Evolutionary conservation across 2,888 invertebrate species (phyloP), one percentile per base, ranked within the genome.

Genomic region (Merodon equestris): DNA sequence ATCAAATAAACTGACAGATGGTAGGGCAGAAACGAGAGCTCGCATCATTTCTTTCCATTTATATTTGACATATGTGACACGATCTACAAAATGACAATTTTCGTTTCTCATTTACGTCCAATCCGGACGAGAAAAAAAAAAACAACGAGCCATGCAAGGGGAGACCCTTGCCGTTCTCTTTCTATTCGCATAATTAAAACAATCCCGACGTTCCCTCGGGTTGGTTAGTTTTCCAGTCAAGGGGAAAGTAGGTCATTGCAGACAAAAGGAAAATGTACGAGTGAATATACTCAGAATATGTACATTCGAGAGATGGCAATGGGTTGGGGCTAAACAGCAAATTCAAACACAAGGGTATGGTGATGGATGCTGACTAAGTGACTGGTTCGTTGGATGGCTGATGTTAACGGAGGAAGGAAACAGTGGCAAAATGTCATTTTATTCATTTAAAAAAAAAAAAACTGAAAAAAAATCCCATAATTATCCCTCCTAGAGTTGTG

Each of bases 401-500:
- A 38, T n/a, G 44, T 15, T 48, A 12, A 51, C 51, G n/a, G 42
- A 19, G 44, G 18, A 53, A 27, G 27, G 56, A 58, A 61, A 47
- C 36, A 70, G 75, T 75, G 63, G 58, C 44, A 70, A 64, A 64
- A 64, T 64, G 58, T 64, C 75, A 74, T 63, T 53, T 67, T 56
- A 67, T 64, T 51, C 53, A 27, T 27, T 27, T 4, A 7, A 27
- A 27, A 7, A 2, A 27, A 7, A 27, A 27, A 27, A 27, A 27
- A 27, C 38, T 50, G 15, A 45, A 61, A 61, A 57, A 48, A 51
- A 58, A 54, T 48, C 13, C 45, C 42, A 42, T 75, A 75, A 75
- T 75, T 75, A 70, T 70, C 58, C 64, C 70, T 70, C 75, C 75
- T 64, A 58, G 70, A 75, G 75, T 64, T 70, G 58, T 53, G 57